Evolutionary conservation across 2,797 vertebrate genomes (phyloP), one percentile per base, ranked within the genome.

Genomic region (Agapornis canus): DNA sequence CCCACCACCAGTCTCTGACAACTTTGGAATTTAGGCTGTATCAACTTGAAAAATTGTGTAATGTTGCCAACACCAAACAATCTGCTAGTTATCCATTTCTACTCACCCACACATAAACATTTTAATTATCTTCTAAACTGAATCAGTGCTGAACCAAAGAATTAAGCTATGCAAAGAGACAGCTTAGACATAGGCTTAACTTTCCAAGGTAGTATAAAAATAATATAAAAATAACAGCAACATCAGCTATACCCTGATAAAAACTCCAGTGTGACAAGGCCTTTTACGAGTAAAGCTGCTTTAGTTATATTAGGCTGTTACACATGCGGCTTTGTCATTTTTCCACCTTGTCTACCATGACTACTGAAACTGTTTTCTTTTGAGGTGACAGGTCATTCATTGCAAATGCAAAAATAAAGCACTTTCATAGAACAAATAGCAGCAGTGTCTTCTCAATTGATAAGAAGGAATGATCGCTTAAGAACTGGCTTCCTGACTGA

Each of bases 61-160:
- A 65, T 9, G 17, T 23, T 65, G 17, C 31, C 45, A 86, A 29
- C 39, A 71, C 19, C 16, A 77, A 71, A 59, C 40, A 70, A 59
- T 59, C 32, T 82, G 32, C 16, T 37, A 59, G 39, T 2, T 0
- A 86, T 40, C 82, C 35, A 5, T 32, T 20, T 29, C 54, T 42
- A 48, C 47, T 79, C 52, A 40, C 18, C 17, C n/a, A 64, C 47
- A 42, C 6, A 23, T 39, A 57, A 59, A 59, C 52, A 82, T n/a
- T 59, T 70, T 82, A 14, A 47, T 47, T 59, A 25, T 52, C 47
- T 82, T 89, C 72, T 52, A 70, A 85, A 83, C 11, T 35, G 32
- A 83, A 68, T 39, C 0, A 0, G 23, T 0, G 0, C 29, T 39
- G n/a, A 71, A 75, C 19, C 29, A 64, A 81, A 71, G 19, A 70